Evolutionary conservation across 2,797 vertebrate genomes (phyloP), one percentile per base, ranked within the genome.

Genomic region (Rousettus madagascariensis): DNA sequence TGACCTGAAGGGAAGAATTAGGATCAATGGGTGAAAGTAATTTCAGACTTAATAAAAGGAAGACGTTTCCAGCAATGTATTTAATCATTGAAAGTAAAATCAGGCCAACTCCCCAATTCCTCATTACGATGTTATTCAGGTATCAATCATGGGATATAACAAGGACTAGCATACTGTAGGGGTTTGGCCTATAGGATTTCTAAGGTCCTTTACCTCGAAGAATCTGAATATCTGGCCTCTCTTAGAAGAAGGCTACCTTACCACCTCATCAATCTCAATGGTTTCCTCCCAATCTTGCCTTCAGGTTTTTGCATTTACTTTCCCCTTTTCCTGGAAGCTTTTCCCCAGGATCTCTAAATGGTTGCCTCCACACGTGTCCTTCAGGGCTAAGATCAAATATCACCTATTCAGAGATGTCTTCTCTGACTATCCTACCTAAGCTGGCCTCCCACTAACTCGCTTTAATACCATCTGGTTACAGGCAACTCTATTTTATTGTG

Each of bases 51-150:
- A 77, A 89, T 41, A 55, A 9, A 63, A 63, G 59, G 20, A 78
- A 87, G 19, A 85, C 17, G 11, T 65, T 85, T 46, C 68, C 77
- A 75, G 57, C 20, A 49, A 84, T 49, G 46, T 49, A 49, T 63
- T 72, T 91, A 66, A 13, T 30, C 6, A 17, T 74, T 86, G 78
- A 91, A 96, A 91, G 74, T 68, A 84, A 91, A 93, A 93, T 0
- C 16, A 41, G 84, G 55, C 41, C 36, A n/a, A 53, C n/a, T 83
- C 65, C 16, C 49, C 46, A 51, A 30, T 55, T 57, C 49, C 59
- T 13, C 46, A 59, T 75, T 87, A 24, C 12, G 33, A 36, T 82
- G 20, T 74, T 38, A 93, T 43, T 74, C 43, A 72, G 59, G 10
- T 66, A 83, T 88, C 57, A 88, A 20, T 30, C 77, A 93, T 5